Conservation (phyloP, 2,888 invertebrate species). For the Amiota communis region DNA sequence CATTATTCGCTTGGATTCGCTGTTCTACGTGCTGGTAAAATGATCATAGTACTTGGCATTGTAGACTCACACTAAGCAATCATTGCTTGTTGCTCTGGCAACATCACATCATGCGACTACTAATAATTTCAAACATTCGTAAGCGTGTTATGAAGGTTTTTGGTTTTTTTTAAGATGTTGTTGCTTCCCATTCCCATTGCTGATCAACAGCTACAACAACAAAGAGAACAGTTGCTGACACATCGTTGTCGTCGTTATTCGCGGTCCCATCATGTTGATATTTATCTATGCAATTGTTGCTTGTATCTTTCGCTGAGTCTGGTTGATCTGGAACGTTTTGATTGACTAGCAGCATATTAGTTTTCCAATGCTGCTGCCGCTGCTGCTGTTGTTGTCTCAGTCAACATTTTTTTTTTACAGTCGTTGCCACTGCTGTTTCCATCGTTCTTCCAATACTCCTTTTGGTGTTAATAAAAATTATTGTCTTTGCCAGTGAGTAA, state of each 20-base stretch:
- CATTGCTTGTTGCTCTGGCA: not conserved
- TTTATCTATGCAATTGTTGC: slow-evolving; percentile 24
- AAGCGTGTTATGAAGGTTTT: slow-evolving; percentile 13
- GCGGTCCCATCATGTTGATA: slow-evolving; percentile 18
- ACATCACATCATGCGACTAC: not conserved
- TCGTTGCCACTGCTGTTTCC: not conserved
- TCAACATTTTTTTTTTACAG: not conserved
- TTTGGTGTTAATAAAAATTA: slow-evolving; percentile 38
- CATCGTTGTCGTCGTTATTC: slow-evolving; percentile 2
- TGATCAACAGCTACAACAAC: not conserved
- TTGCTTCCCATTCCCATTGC: not conserved
- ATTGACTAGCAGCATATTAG: slow-evolving; percentile 43
- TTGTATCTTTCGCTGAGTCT: slow-evolving; percentile 22
- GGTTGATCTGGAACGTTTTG: slow-evolving; percentile 54
- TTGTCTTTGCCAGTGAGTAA: slow-evolving; percentile 29
- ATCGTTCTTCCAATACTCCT: slow-evolving; percentile 22
- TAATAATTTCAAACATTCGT: slow-evolving; percentile 2
- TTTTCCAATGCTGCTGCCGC: not conserved
- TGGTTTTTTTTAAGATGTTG: not conserved
- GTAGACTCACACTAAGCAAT: not conserved
- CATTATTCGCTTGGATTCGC: slow-evolving; percentile 26
- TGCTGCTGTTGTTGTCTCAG: slow-evolving; percentile 1
- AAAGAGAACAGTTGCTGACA: slow-evolving; percentile 11
- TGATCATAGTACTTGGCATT: not conserved
- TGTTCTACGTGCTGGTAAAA: not conserved